Evolutionary conservation across 2,888 invertebrate genomes (phyloP), one percentile per base, ranked within the genome.

Genomic region (Diplazon laetatorius): DNA sequence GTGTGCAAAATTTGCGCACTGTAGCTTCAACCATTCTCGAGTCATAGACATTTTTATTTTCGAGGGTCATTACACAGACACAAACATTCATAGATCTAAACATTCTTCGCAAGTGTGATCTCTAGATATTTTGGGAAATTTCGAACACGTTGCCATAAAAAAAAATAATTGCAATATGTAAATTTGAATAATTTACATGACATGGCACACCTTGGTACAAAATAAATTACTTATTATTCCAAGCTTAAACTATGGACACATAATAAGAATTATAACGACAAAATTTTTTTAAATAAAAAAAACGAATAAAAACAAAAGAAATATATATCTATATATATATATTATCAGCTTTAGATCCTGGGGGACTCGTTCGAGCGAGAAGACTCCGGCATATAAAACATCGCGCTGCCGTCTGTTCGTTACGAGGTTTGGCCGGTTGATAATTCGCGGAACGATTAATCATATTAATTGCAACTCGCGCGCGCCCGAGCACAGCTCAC

Each of bases 401-500:
- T 20, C 35, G 50, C 20, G 52, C 10, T 55, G 71, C 55, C 30
- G 60, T 77, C 69, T 76, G 55, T 44, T 74, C 65, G 76, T 69
- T 57, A 6, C 30, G 66, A 69, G 76, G 75, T 80, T 80, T 70
- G 72, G 79, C 75, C 69, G 82, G 80, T 82, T 84, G 85, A 87
- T 84, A 88, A 87, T 88, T 87, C 87, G 85, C 82, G 80, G 85
- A 87, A 86, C 89, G 87, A 89, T 89, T 88, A 88, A 89, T 89
- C 89, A 89, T 86, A 87, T 87, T 89, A 89, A 89, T 89, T 89
- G 87, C 88, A 76, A 85, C 73, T 74, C 78, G 69, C 68, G 63
- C 65, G 78, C 52, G 37, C 65, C 55, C 57, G 8, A 50, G 10
- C 44, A 14, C 14, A 5, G 8, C 18, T 18, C 48, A 60, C 46